These are phyloP conservation scores for Thinocorus orbignyianus DNA, from an alignment of 2,113 vertebrate species.

Conservation along the genomic window DNA sequence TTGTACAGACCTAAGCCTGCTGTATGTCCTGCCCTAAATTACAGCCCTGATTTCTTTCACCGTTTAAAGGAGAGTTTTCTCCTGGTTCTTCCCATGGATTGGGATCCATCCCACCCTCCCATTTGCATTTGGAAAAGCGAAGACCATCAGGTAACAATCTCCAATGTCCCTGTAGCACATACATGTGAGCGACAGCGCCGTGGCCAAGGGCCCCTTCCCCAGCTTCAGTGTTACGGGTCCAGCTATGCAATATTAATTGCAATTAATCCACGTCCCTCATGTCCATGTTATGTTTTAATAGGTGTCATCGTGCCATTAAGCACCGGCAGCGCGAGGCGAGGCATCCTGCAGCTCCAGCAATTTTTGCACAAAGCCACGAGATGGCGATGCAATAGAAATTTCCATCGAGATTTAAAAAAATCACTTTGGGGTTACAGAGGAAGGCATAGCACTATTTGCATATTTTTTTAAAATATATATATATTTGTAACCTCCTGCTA, in stretches of 20 bases:
- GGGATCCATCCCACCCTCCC: neutral
- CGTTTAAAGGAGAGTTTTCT: neutral
- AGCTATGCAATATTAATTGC: neutral
- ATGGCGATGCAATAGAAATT: constrained; percentile 54
- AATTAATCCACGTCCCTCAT: neutral
- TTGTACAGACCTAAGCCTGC: neutral
- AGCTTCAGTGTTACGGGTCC: fast-evolving
- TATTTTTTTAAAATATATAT: no score
- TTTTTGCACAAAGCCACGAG: constrained; percentile 24
- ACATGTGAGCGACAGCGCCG: fast-evolving
- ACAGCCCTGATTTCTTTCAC: neutral
- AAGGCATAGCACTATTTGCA: neutral
- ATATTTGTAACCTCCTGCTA: no score
- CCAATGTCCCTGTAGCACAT: fast-evolving
- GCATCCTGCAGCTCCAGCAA: neutral
- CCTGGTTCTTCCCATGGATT: neutral
- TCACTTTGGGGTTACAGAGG: fast-evolving
- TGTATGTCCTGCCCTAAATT: neutral
- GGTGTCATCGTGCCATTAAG: neutral
- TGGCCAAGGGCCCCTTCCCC: neutral
- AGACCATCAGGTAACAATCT: fast-evolving
- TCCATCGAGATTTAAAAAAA: neutral
- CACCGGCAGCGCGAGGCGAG: fast-evolving
- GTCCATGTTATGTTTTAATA: neutral
- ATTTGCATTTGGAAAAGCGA: neutral